A percentile compares a stretch with the other conserved stretches of the same genome.
phyloP scores from a whole-genome alignment of 2,113 vertebrate genomes.

The Pimephales promelas region DNA sequence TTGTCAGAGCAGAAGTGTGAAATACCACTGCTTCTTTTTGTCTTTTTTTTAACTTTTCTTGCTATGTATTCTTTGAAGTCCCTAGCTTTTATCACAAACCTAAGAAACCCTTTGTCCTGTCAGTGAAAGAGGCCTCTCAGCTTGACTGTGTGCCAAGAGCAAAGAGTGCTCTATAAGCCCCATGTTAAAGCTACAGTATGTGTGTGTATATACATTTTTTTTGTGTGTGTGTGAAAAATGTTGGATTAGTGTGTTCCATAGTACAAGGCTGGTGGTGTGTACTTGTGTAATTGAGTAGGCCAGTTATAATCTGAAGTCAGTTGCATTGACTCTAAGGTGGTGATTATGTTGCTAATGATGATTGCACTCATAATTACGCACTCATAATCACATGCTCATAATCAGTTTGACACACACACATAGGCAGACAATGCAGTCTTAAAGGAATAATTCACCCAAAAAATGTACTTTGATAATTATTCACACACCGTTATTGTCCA shows the following conservation, averaged over 20 bases:
- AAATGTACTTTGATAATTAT: not conserved
- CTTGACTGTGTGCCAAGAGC: constrained; percentile 41
- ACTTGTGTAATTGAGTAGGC: not conserved
- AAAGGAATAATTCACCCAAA: not conserved
- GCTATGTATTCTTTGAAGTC: not conserved
- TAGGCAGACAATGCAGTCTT: not conserved
- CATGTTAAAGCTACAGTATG: not conserved
- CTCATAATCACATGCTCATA: constrained; percentile 10
- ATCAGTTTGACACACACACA: not conserved
- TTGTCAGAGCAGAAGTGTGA: constrained; percentile 25
- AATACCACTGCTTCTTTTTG: not conserved
- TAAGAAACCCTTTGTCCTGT: constrained; percentile 6
- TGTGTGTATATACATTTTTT: no score
- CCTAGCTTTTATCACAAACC: not conserved
- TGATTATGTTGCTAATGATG: constrained; percentile 41
- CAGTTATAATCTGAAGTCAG: constrained; percentile 27
- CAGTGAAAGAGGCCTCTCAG: constrained; percentile 24
- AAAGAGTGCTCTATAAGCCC: constrained; percentile 35
- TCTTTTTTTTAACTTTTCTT: constrained; percentile 9
- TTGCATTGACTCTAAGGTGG: not conserved
- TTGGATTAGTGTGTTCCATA: constrained; percentile 10
- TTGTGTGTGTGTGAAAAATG: not conserved
- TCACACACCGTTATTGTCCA: not conserved
- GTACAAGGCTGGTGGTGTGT: constrained; percentile 3
- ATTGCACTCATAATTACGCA: constrained; percentile 42